Evolutionary conservation across 2,888 invertebrate species (phyloP), one percentile per base, ranked within the genome.

Genomic region (Scaptomyza reducta): DNA sequence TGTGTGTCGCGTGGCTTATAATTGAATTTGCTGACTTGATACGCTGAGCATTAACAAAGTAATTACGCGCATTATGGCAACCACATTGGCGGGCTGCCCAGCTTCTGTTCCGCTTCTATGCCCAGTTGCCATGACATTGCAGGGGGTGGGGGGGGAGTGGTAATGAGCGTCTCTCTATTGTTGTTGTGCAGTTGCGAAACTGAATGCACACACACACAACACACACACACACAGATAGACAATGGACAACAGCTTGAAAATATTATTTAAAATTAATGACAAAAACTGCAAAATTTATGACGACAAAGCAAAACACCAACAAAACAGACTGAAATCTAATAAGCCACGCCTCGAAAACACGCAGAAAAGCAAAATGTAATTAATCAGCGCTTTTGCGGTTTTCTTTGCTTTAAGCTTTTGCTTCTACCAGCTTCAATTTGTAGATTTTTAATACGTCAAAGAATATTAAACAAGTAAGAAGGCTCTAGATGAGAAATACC

Each of bases 11-110:
- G 54, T 57, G 60, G 66, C 53, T 70, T 67, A 66, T 84, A 80
- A 87, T 77, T 80, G 64, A 80, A 80, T 80, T 70, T 77, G 25
- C 14, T 25, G 25, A 25, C 40, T 38, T 40, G 25, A 50, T 50
- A 65, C 74, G 77, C 73, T 65, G 81, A 68, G 82, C 78, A 80
- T 87, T 80, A 84, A 87, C 85, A 80, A 87, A 66, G 81, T 84
- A 87, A 80, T 87, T 80, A 87, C 74, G 61, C 65, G 76, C 79
- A 79, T 86, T 79, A 82, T 70, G 79, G 56, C 87, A 68, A 67
- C 78, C 81, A 54, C 78, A 83, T 67, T 65, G 67, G 29, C 56
- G n/a, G 42, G 4, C 42, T 10, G 31, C 22, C 22, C 51, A 51
- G 51, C 35, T 57, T 46, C 50, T 46, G 44, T 35, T 27, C 25